Percentiles rank a stretch among this genome's conserved stretches.
These are phyloP conservation scores for Chrysaora quinquecirrha DNA, from an alignment of 30 jellyfish, hydroid and myxozoan genomes.

Conservation along the genomic window DNA sequence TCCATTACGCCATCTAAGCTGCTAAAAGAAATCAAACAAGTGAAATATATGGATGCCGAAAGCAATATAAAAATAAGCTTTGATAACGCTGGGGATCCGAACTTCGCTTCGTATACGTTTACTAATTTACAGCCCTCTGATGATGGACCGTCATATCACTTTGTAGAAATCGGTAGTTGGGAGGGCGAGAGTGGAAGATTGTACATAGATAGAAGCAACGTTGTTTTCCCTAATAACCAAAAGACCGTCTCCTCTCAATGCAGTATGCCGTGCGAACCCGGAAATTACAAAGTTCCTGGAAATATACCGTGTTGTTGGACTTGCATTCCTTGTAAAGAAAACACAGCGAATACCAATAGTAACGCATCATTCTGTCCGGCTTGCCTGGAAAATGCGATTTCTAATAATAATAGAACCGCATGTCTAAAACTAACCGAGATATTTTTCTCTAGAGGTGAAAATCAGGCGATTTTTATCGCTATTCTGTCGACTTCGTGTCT, in stretches of 20 bases:
- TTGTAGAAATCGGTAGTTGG: constrained; percentile 76
- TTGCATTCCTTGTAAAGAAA: constrained; percentile 54
- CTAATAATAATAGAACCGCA: constrained; percentile 55
- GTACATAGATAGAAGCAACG: background rate
- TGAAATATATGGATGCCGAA: constrained; percentile 46
- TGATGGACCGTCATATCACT: background rate
- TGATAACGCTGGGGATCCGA: constrained; percentile 78
- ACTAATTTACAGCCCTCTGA: constrained; percentile 17
- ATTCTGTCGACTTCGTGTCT: constrained; percentile 25
- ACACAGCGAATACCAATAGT: constrained; percentile 24
- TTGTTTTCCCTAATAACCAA: background rate
- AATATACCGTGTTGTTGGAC: constrained; percentile 82
- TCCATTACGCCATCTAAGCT: constrained; percentile 21
- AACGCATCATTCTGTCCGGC: constrained; percentile 33
- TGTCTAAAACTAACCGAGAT: constrained; percentile 60
- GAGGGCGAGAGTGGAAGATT: constrained; percentile 45
- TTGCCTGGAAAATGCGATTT: constrained; percentile 51
- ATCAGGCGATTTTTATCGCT: constrained; percentile 15
- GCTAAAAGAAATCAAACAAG: constrained; percentile 24
- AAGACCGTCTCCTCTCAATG: constrained; percentile 38
- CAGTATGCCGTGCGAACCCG: constrained; percentile 74
- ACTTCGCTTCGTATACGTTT: constrained; percentile 67
- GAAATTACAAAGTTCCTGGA: constrained; percentile 55
- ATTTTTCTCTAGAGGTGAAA: constrained; percentile 6
- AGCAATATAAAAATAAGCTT: constrained; percentile 35